Evolutionary conservation across 2,797 vertebrate species (phyloP), one percentile per base, ranked within the genome.

Genomic region (Pipistrellus pygmaeus): DNA sequence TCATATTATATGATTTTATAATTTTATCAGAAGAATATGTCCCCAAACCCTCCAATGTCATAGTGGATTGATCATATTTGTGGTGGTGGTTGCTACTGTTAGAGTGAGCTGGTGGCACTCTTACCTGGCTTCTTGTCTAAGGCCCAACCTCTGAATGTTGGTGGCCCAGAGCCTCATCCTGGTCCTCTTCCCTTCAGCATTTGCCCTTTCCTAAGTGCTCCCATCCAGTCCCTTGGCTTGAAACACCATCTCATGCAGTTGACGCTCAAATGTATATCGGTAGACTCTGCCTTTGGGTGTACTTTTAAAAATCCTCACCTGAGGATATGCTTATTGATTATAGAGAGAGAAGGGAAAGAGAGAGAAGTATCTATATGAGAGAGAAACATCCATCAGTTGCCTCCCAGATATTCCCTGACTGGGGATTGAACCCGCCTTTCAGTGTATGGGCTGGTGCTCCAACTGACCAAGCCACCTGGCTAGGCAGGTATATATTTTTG

Each of bases 11-110:
- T 60, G 23, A 46, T 55, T 69, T 77, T 57, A 32, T 0, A 53
- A 21, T 72, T 86, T 66, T 46, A 68, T 27, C 68, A 83, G 41
- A 53, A 95, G 88, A 90, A 53, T n/a, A 81, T 46, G 32, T 20
- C 17, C 30, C 23, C 20, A 51, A 77, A 38, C 18, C 17, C 48
- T 53, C 41, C 17, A n/a, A 23, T 27, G 20, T 3, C 7, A 35
- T 5, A 35, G 57, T 57, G 35, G 44, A 30, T 53, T 80, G 60
- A 76, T 66, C n/a, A 30, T 25, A 85, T 84, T 90, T 68, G 9
- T 44, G 15, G 69, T 69, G 51, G 73, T 8, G 6, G 1, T 66
- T 88, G n/a, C 27, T 64, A 11, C 76, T 87, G 35, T 83, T n/a
- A 76, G 60, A 64, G 30, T 23, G 60, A 77, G 68, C 75, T 51